Conservation (phyloP, 1,140 invertebrate genomes). For the Scaptomyza pallida region DNA sequence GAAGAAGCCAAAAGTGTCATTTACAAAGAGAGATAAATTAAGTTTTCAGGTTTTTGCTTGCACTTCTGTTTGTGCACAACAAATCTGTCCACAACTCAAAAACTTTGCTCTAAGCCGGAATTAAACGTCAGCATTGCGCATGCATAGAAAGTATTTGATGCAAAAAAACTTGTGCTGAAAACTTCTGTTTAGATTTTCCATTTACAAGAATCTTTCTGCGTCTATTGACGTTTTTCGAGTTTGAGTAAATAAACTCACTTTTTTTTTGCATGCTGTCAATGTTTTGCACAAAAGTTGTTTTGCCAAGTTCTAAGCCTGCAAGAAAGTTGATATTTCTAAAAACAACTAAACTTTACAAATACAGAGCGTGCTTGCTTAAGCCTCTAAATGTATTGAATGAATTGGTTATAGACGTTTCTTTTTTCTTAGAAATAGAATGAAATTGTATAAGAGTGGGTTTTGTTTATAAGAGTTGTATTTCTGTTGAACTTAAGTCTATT, state of each 20-base stretch:
- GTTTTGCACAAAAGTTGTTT: slow-evolving; percentile 2
- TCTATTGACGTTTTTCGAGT: slow-evolving; percentile 10
- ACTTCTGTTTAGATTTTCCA: slow-evolving; percentile 10
- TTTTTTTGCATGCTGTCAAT: slow-evolving; percentile 4
- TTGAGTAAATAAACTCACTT: slow-evolving; percentile 11
- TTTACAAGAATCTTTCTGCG: background rate
- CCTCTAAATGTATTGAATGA: too few relatives aligned
- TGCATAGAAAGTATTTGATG: slow-evolving; percentile 18
- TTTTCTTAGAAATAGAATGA: too few relatives aligned
- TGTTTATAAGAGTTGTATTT: too few relatives aligned
- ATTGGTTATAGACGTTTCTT: too few relatives aligned
- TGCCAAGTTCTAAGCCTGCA: background rate
- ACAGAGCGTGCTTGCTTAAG: too few relatives aligned
- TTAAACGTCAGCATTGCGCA: slow-evolving; percentile 11
- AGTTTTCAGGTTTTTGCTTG: background rate
- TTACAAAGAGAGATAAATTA: slow-evolving; percentile 2
- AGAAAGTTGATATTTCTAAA: too few relatives aligned
- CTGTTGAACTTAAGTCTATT: too few relatives aligned
- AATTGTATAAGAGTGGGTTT: too few relatives aligned
- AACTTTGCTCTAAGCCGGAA: slow-evolving; percentile 22
- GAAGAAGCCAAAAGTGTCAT: slow-evolving; percentile 1
- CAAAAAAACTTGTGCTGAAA: slow-evolving; percentile 11
- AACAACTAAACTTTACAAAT: too few relatives aligned
- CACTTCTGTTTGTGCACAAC: background rate
- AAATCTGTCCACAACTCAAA: slow-evolving; percentile 14